These are phyloP conservation scores for Rhinogobius similis DNA, from an alignment of 2,113 vertebrate genomes.

Conservation along the genomic window DNA sequence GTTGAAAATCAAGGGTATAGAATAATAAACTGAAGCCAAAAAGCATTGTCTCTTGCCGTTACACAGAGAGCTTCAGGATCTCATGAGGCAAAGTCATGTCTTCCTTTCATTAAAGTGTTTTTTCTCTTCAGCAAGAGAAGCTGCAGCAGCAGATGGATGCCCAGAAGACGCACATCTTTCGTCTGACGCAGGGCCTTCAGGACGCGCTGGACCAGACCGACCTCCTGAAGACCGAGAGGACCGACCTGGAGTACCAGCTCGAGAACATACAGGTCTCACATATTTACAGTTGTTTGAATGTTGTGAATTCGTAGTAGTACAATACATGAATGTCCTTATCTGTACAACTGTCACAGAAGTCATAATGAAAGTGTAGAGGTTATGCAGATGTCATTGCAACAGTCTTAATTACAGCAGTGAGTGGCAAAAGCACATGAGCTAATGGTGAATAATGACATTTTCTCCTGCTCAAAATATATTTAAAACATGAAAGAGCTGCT, in stretches of 20 bases:
- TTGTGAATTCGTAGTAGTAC: not conserved
- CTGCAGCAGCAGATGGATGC: slow-evolving; percentile 98
- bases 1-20: no score
- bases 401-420: no score
- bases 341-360: not conserved
- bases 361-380: no score
- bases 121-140: slow-evolving; percentile 87
- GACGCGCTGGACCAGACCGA: slow-evolving; percentile 96
- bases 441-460: no score
- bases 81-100: slow-evolving; percentile 5
- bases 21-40: not conserved
- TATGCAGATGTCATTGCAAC: no score
- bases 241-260: slow-evolving; percentile 95
- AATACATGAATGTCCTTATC: not conserved
- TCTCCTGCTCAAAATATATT: no score
- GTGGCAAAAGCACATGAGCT: no score
- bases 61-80: not conserved
- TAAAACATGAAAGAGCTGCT: no score
- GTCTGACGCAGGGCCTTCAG: slow-evolving; percentile 96
- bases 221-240: slow-evolving; percentile 95
- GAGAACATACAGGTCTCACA: slow-evolving; percentile 95
- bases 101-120: not conserved
- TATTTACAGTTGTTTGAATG: not conserved
- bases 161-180: slow-evolving; percentile 97
- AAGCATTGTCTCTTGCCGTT: not conserved